These are phyloP conservation scores for Mustelus asterias DNA, from an alignment of 2,113 vertebrate species.

Conservation along the genomic window DNA sequence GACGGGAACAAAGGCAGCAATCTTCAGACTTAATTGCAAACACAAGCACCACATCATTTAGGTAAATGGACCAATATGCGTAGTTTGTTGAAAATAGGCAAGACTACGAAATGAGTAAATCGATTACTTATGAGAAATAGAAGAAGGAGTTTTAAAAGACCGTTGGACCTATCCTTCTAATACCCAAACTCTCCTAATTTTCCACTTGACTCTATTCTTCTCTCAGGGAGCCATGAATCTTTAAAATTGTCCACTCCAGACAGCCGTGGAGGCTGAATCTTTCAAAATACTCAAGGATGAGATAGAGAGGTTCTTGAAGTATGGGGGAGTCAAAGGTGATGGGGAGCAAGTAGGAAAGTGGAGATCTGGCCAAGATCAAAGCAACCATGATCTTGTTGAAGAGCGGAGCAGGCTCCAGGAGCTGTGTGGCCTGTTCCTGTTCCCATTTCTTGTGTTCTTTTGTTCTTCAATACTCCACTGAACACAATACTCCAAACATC, in stretches of 20 bases:
- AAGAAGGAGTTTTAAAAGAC: neutral
- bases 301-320: neutral
- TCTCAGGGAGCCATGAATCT: neutral
- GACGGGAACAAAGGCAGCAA: constrained; percentile 1
- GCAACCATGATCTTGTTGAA: neutral
- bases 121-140: neutral
- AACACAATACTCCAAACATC: neutral
- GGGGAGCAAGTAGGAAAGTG: neutral
- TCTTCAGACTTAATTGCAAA: neutral
- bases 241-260: neutral
- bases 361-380: neutral
- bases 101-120: neutral
- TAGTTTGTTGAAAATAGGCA: neutral
- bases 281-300: too few species aligned
- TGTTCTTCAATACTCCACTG: neutral
- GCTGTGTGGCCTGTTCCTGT: neutral
- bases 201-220: neutral
- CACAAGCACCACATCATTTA: neutral
- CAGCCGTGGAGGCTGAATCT: neutral
- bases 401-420: neutral
- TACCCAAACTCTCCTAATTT: neutral
- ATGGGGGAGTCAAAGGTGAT: neutral
- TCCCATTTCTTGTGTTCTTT: neutral
- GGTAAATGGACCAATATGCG: neutral
- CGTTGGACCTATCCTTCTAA: neutral